Conservation (phyloP, 2,888 invertebrate genomes). For the Drosophila multiciliata region DNA sequence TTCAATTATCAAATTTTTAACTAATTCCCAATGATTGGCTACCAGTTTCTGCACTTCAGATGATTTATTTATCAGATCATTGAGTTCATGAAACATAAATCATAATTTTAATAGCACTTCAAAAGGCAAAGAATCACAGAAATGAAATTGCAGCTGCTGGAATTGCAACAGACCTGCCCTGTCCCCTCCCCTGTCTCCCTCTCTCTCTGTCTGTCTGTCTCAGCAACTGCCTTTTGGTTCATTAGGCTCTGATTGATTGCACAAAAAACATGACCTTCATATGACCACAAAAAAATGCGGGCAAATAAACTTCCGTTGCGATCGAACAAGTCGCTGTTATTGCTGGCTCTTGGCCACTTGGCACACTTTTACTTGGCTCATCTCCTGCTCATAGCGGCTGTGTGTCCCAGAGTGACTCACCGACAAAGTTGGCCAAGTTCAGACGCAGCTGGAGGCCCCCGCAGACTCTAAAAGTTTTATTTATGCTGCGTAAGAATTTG, state of each 20-base stretch:
- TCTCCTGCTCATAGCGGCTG: slow-evolving; percentile 35
- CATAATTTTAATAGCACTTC: slow-evolving; percentile 38
- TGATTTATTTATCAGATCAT: slow-evolving; percentile 58
- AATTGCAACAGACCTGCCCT: slow-evolving; percentile 28
- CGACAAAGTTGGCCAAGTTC: slow-evolving; percentile 71
- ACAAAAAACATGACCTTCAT: slow-evolving; percentile 69
- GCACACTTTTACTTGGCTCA: slow-evolving; percentile 73
- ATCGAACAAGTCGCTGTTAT: slow-evolving; percentile 18
- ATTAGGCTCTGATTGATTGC: slow-evolving; percentile 72
- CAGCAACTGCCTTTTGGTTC: slow-evolving; percentile 31
- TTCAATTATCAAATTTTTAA: not conserved
- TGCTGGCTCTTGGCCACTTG: slow-evolving; percentile 46
- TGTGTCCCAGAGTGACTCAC: slow-evolving; percentile 59
- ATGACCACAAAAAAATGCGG: slow-evolving; percentile 64
- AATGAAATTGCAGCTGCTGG: slow-evolving; percentile 47
- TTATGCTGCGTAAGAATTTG: slow-evolving; percentile 74
- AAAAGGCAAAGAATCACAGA: slow-evolving; percentile 26
- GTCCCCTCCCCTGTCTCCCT: too few relatives aligned
- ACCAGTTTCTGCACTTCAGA: slow-evolving; percentile 49
- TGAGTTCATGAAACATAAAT: slow-evolving; percentile 49
- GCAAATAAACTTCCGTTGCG: slow-evolving; percentile 75
- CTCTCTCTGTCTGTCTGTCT: not conserved
- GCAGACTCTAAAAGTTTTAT: slow-evolving; percentile 25
- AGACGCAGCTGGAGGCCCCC: slow-evolving; percentile 68
- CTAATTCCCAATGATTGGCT: slow-evolving; percentile 31